Base-by-base conservation (phyloP, 2,888 invertebrate species). In the Eristalis arbustorum region DNA sequence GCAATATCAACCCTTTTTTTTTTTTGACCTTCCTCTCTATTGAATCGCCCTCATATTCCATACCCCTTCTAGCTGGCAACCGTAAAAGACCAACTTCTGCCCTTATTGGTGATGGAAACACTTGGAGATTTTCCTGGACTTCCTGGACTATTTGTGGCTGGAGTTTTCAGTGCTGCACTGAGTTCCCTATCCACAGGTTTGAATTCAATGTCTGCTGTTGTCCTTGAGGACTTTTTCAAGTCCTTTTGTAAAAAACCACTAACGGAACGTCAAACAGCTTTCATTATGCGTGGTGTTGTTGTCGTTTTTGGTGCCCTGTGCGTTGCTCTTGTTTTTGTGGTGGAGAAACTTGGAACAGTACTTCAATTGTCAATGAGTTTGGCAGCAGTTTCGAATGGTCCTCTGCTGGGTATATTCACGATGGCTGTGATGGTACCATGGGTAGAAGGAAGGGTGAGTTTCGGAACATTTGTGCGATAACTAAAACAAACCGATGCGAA, bases 111-210 rank as follows among this genome's bases (percentile, higher is more conserved):
- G 14, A 97, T 98, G 96, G 96, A 98, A 89, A 95, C 96, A n/a
- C 91, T 98, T 18, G 95, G 96, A 0, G 94, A 95, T 62, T 94
- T 95, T 92, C 96, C 96, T 0, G 98, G 98, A 2, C 93, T 98
- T 88, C 96, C 97, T 0, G 98, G 98, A 3, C 93, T 98, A 25
- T 98, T 98, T 91, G 96, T 98, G 0, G 97, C 98, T 59, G 97
- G 98, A 31, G 96, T 98, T 0, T 98, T 98, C 90, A 97, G 98
- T 93, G 98, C 98, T 14, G 97, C 98, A 18, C 93, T 98, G 28
- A 98, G 96, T 90, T 96, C 96, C 0, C 93, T 97, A 23, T 96
- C 96, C 5, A 96, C 96, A 0, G 96, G 96, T 0, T 92, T 96
- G 37, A 97, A 97, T 90, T 96, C 96, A 0, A 94, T 96, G 93